A percentile compares a stretch with the other conserved stretches of the same genome.
These are phyloP conservation scores for Galerucella calmariensis DNA, from an alignment of 2,888 invertebrate species.

Conservation along the genomic window DNA sequence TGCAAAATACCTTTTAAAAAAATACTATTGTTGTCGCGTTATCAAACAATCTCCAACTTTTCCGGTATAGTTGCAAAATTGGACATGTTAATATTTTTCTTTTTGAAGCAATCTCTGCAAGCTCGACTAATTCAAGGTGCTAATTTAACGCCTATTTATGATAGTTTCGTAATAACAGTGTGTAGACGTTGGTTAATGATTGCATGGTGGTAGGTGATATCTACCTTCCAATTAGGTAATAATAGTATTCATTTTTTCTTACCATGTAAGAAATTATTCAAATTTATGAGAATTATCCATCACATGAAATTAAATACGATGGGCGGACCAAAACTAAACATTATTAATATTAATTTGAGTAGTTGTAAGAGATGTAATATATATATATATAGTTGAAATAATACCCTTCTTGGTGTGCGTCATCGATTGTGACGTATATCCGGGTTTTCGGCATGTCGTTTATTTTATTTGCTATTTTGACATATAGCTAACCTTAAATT, in stretches of 20 bases:
- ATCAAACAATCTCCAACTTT: neutral
- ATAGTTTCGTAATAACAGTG: neutral
- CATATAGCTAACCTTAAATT: no score
- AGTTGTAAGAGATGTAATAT: no score
- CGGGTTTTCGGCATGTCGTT: no score
- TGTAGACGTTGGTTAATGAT: neutral
- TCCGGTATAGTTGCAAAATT: conserved; percentile 1
- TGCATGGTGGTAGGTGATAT: neutral
- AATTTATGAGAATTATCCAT: no score
- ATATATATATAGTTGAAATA: no score
- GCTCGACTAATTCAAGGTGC: conserved; percentile 10
- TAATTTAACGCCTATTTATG: conserved; percentile 3
- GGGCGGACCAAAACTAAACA: no score
- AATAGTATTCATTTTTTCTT: neutral
- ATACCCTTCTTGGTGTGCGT: no score
- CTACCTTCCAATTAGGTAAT: neutral
- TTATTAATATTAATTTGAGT: no score
- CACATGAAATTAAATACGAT: no score
- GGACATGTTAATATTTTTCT: neutral
- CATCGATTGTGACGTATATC: no score
- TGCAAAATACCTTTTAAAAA: no score
- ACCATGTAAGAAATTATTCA: neutral
- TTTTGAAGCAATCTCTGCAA: neutral
- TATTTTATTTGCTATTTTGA: no score
- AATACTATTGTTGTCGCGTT: neutral